phyloP scores from a whole-genome alignment of 2,888 invertebrate species.

The Meloe dianella region DNA sequence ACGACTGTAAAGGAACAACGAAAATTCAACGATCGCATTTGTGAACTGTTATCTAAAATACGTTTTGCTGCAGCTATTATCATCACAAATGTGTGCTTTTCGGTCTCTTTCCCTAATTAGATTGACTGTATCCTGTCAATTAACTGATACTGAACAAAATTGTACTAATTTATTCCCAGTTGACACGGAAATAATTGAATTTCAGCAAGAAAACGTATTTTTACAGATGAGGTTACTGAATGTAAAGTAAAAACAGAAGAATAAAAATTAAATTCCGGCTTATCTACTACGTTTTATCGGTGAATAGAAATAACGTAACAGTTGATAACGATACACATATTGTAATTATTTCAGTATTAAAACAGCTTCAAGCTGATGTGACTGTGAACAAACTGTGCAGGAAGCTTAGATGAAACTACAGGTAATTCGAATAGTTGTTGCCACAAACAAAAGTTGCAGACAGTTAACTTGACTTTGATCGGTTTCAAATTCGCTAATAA shows the following conservation, averaged over 20 bases:
- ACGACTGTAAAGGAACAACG: background rate
- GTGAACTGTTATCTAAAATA: slow-evolving; percentile 24
- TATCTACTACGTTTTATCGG: too few relatives aligned
- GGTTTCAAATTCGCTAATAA: slow-evolving; percentile 13
- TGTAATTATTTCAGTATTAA: background rate
- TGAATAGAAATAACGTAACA: background rate
- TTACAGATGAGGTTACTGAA: background rate
- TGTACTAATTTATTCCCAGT: slow-evolving; percentile 21
- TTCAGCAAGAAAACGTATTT: slow-evolving; percentile 14
- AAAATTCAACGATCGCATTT: background rate
- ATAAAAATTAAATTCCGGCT: too few relatives aligned
- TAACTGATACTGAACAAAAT: slow-evolving; percentile 19
- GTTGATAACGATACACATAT: background rate
- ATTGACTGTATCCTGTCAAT: slow-evolving; percentile 23
- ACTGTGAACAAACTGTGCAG: background rate
- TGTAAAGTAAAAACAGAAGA: too few relatives aligned
- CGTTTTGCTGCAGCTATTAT: slow-evolving; percentile 24
- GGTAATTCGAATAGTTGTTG: slow-evolving; percentile 9
- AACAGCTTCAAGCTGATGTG: background rate
- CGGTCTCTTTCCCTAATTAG: slow-evolving; percentile 20
- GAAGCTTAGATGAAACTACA: background rate
- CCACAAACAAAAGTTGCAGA: slow-evolving; percentile 5
- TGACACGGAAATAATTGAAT: slow-evolving; percentile 24
- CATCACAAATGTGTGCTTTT: slow-evolving; percentile 22
- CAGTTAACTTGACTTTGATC: slow-evolving; percentile 14